Evolutionary conservation across 2,888 invertebrate species (phyloP).

Genomic region (Tiphia femorata): DNA sequence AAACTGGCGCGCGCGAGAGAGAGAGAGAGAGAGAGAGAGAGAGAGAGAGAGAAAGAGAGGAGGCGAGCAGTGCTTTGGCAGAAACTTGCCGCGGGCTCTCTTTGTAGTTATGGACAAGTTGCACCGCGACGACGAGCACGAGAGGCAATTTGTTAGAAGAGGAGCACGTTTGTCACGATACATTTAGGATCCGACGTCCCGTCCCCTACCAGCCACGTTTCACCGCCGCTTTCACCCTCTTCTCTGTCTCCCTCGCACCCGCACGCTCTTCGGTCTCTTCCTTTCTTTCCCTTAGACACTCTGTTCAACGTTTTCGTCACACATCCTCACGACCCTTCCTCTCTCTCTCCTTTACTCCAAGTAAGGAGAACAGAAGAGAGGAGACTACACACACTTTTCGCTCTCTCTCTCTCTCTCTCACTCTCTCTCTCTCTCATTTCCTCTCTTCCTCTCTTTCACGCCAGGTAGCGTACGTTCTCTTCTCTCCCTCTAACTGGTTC

Average conservation of each 20-base stretch:
- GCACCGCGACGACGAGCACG: slow-evolving; percentile 41
- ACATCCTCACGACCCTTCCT: too few species aligned
- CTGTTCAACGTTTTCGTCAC: too few species aligned
- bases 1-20: slow-evolving; percentile 9
- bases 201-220: background rate
- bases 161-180: slow-evolving; percentile 47
- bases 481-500: too few species aligned
- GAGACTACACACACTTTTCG: too few species aligned
- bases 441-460: too few species aligned
- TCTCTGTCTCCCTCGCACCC: too few species aligned
- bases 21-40: slow-evolving; percentile 17
- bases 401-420: too few species aligned
- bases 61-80: slow-evolving; percentile 30
- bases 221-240: too few species aligned
- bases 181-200: slow-evolving; percentile 40
- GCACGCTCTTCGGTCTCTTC: too few species aligned
- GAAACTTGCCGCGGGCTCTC: slow-evolving; percentile 44
- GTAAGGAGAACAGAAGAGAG: too few species aligned
- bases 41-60: slow-evolving; percentile 32
- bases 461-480: too few species aligned
- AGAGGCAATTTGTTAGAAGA: slow-evolving; percentile 56
- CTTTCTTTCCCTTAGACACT: background rate
- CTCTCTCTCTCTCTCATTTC: too few species aligned
- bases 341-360: slow-evolving; percentile 6
- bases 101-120: slow-evolving; percentile 55